These are phyloP conservation scores for Drosophila triauraria DNA, from an alignment of 1,140 invertebrate genomes.

Conservation along the genomic window DNA sequence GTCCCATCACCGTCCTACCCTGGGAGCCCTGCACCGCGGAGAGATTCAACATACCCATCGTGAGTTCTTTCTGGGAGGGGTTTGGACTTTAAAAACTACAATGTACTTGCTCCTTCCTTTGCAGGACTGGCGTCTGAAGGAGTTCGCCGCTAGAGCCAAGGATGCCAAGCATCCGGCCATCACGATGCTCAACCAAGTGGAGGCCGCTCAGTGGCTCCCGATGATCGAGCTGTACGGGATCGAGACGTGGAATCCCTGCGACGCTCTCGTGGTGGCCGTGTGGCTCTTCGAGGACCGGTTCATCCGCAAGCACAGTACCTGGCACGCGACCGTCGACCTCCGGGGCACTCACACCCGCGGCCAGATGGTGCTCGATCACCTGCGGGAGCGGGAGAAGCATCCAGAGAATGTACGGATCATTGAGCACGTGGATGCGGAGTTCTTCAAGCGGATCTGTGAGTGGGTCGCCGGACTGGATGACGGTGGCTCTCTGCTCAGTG, in stretches of 20 bases:
- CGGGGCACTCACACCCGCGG: constrained; percentile 87
- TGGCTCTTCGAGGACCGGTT: constrained; percentile 85
- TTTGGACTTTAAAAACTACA: neutral
- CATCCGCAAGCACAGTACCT: constrained; percentile 70
- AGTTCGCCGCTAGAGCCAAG: constrained; percentile 49
- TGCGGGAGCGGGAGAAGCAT: constrained; percentile 81
- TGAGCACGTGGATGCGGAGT: constrained; percentile 85
- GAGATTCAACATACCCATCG: constrained; percentile 85
- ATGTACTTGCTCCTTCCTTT: neutral
- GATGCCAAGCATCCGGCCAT: constrained; percentile 72
- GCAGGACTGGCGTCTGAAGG: constrained; percentile 87
- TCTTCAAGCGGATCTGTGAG: constrained; percentile 84
- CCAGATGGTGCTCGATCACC: constrained; percentile 87
- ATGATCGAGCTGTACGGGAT: constrained; percentile 53
- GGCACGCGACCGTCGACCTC: constrained; percentile 87
- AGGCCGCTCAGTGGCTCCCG: constrained; percentile 84
- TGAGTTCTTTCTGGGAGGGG: constrained; percentile 68
- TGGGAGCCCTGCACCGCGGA: constrained; percentile 88
- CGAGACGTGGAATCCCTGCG: constrained; percentile 86
- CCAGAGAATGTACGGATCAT: constrained; percentile 87
- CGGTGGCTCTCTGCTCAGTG: neutral
- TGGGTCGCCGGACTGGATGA: constrained; percentile 63
- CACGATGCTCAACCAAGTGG: constrained; percentile 86
- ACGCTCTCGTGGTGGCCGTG: constrained; percentile 86
- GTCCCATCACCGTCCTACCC: constrained; percentile 88